Evolutionary conservation across 2,113 vertebrate genomes (phyloP), one percentile per base, ranked within the genome.

Genomic region (Hystrix cristata): DNA sequence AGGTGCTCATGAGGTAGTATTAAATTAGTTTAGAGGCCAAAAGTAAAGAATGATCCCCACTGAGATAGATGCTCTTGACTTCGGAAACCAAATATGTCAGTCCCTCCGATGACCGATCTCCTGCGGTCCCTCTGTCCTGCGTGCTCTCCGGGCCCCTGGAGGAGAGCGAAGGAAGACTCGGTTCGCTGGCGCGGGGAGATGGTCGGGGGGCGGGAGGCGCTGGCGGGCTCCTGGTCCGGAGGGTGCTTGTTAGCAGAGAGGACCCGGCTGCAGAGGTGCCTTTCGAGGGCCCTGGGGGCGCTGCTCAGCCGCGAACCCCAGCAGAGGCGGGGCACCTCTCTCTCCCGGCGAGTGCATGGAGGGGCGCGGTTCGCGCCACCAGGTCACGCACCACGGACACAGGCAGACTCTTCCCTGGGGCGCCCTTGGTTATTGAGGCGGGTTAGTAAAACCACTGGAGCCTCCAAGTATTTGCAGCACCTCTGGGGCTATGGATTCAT

Each of bases 41-140:
- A 10, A 18, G 13, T 2, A 1, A 48, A 64, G 21, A 53, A 9
- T 0, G 1, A 29, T 10, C 11, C 27, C 18, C 21, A 55, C 4
- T 38, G 31, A 81, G 46, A 23, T 23, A 43, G 69, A 81, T 38
- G 19, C 1, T 46, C 12, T 59, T 62, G 19, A 31, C 31, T 21
- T 51, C 59, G 19, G 31, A 87, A 67, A 71, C 3, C 64, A 64
- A 0, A 9, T 11, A 14, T 29, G 46, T 78, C 46, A 34, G 29
- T 53, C 76, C 15, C 15, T 3, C 7, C 2, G 7, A 48, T 78
- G 25, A 78, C 23, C 21, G 25, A 9, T 2, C 43, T 74, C 72
- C 43, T 48, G 74, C 27, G 1, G 25, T 6, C 13, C 43, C 25
- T 78, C 46, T 51, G 46, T 78, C 13, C 12, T 15, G 46, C 4